Conservation (phyloP, 2,113 vertebrate species). For the Labeo catla region DNA sequence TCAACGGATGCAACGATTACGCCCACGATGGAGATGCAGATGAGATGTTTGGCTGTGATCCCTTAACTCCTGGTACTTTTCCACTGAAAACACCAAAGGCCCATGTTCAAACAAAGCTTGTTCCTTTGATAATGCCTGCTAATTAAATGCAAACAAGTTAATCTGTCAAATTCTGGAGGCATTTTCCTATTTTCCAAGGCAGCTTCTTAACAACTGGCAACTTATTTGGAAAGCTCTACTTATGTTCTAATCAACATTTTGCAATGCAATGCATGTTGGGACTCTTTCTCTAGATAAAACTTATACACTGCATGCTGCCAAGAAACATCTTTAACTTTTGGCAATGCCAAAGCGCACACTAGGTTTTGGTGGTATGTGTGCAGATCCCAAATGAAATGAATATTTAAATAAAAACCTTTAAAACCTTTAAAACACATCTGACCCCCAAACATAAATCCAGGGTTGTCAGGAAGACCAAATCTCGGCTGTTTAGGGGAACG, state of each 20-base stretch:
- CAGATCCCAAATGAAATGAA: background rate
- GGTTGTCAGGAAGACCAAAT: slow-evolving; percentile 19
- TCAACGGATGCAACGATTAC: background rate
- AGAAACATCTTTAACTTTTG: too few relatives aligned
- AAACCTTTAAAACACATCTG: slow-evolving; percentile 16
- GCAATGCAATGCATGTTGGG: background rate
- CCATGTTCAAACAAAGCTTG: background rate
- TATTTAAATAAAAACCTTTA: background rate
- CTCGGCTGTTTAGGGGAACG: background rate
- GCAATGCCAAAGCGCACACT: too few relatives aligned
- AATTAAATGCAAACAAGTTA: background rate
- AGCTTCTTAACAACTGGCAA: background rate
- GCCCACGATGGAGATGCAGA: background rate
- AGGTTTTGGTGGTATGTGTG: background rate
- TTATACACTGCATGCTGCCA: too few relatives aligned
- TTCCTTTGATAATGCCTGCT: background rate
- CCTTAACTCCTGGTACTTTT: background rate
- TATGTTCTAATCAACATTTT: background rate
- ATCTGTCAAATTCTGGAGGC: background rate
- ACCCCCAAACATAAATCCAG: slow-evolving; percentile 9
- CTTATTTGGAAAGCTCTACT: background rate
- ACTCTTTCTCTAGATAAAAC: background rate
- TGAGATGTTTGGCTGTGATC: background rate
- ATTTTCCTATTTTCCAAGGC: background rate
- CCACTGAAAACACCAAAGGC: background rate